phyloP scores from a whole-genome alignment of 2,113 vertebrate species.

The Rattus rattus region DNA sequence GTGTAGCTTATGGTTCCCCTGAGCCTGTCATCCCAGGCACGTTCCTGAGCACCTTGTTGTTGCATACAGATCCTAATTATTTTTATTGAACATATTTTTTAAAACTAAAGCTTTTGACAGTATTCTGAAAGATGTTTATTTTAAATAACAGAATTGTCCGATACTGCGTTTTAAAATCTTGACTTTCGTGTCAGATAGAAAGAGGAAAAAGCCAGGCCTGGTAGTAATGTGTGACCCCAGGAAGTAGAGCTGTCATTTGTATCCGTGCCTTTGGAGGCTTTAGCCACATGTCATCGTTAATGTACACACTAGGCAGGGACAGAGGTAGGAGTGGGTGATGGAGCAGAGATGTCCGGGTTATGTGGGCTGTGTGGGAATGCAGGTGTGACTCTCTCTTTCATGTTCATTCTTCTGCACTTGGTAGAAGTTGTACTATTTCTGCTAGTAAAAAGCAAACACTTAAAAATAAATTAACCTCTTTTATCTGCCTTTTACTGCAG shows the following conservation, averaged over 20 bases:
- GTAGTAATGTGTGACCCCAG: not conserved
- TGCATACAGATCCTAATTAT: not conserved
- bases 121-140: conserved; percentile 26
- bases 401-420: not conserved
- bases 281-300: not conserved
- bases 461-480: not conserved
- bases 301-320: not conserved
- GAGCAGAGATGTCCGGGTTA: not conserved
- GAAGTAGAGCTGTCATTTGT: not conserved
- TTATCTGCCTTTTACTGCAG: not conserved
- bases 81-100: conserved; percentile 15
- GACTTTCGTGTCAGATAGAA: not conserved
- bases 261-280: not conserved
- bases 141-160: conserved; percentile 28
- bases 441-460: not conserved
- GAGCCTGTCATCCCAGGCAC: not conserved
- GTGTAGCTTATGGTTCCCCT: not conserved
- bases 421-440: not conserved
- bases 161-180: not conserved
- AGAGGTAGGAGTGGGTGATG: accelerated
- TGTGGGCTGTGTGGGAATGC: not conserved
- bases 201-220: not conserved
- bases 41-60: not conserved
- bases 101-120: conserved; percentile 15
- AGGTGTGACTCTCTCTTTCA: not conserved